Conservation (phyloP, 1,140 invertebrate genomes). For the Centruroides vittatus region DNA sequence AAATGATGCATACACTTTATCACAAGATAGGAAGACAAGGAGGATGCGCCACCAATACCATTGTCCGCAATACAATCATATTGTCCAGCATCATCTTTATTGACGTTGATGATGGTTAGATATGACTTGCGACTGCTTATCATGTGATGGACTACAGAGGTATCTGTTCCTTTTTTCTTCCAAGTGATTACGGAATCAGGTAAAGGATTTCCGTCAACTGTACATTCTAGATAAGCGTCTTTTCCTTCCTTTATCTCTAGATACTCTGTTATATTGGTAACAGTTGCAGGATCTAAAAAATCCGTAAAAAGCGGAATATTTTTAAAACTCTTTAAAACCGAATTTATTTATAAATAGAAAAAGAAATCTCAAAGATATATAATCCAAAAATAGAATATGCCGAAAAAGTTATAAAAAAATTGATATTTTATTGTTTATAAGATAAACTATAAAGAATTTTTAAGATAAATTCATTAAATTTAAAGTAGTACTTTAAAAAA, state of each 20-base stretch:
- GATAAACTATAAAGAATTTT: no score
- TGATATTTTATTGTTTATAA: no score
- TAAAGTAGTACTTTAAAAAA: no score
- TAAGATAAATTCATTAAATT: no score
- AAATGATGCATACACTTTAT: not conserved
- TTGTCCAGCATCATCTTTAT: slow-evolving; percentile 66
- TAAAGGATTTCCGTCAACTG: slow-evolving; percentile 13
- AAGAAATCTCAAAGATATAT: no score
- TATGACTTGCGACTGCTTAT: slow-evolving; percentile 55
- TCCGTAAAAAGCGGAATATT: not conserved
- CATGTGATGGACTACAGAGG: slow-evolving; percentile 43
- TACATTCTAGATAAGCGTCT: slow-evolving; percentile 11
- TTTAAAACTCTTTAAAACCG: no score
- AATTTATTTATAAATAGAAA: no score
- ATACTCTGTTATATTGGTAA: slow-evolving; percentile 46
- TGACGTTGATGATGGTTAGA: slow-evolving; percentile 58
- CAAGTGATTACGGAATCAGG: slow-evolving; percentile 60
- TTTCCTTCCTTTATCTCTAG: slow-evolving; percentile 49
- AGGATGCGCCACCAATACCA: slow-evolving; percentile 29
- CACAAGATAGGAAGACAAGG: not conserved
- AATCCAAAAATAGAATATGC: no score
- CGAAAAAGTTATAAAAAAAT: no score
- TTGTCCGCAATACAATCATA: slow-evolving; percentile 92
- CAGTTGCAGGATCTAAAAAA: slow-evolving; percentile 12
- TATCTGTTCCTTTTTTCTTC: slow-evolving; percentile 53